Conservation (phyloP, 2,888 invertebrate genomes). For the Drosophila sordidapex region DNA sequence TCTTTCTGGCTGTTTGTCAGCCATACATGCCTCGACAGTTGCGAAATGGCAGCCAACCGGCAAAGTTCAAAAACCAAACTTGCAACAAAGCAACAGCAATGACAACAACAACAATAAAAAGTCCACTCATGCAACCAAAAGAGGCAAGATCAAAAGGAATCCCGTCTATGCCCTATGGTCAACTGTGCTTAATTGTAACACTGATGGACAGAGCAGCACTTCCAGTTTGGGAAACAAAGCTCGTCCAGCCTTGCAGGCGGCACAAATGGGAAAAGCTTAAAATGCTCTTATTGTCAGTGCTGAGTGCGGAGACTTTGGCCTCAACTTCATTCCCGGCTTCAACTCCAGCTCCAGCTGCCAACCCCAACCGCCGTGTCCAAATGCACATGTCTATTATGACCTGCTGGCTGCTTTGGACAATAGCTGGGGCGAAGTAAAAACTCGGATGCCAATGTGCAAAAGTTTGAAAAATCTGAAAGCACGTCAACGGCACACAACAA, state of each 20-base stretch:
- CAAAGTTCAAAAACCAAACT: conserved; percentile 46
- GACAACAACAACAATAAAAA: conserved; percentile 19
- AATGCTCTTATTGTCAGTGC: conserved; percentile 66
- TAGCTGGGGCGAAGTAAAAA: conserved; percentile 49
- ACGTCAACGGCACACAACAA: conserved; percentile 66
- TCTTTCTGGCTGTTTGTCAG: background rate
- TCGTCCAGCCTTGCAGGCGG: conserved; percentile 31
- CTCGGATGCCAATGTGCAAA: conserved; percentile 69
- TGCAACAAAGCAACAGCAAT: conserved; percentile 20
- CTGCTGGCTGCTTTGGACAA: conserved; percentile 51
- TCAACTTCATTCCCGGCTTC: conserved; percentile 5
- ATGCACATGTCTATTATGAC: conserved; percentile 63
- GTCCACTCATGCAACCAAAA: conserved; percentile 2
- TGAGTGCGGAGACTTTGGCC: conserved; percentile 37
- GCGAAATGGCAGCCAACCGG: conserved; percentile 18
- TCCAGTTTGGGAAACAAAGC: conserved; percentile 57
- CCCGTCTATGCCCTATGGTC: conserved; percentile 42
- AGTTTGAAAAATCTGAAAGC: conserved; percentile 75
- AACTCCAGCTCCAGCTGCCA: background rate
- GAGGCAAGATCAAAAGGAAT: conserved; percentile 39
- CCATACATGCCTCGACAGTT: conserved; percentile 19
- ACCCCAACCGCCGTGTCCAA: conserved; percentile 10
- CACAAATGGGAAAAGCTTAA: conserved; percentile 46
- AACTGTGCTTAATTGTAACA: conserved; percentile 57
- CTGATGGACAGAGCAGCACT: conserved; percentile 56